Percentiles rank a stretch among this genome's conserved stretches.
Conservation (phyloP, 2,888 invertebrate genomes). For the Amphipyra berbera region DNA sequence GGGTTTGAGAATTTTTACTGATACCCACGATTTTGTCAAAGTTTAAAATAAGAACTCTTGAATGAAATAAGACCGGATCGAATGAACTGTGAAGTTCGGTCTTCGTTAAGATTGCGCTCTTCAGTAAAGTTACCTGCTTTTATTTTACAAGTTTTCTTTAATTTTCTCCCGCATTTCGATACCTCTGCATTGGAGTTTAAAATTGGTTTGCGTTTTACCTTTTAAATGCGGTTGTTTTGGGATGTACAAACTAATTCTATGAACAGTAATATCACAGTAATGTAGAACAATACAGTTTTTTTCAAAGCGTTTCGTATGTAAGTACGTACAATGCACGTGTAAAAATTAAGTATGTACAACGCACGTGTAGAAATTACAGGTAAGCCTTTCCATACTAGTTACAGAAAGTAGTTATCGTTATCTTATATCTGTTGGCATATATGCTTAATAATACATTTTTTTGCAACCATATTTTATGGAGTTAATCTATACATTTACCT, state of each 20-base stretch:
- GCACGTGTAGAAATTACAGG: no score
- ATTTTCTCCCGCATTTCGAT: constrained; percentile 18
- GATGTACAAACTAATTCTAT: not conserved
- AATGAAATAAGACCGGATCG: constrained; percentile 16
- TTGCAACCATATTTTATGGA: no score
- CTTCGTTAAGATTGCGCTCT: constrained; percentile 15
- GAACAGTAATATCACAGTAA: no score
- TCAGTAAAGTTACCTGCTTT: constrained; percentile 21
- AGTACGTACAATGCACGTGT: no score
- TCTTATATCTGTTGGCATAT: no score
- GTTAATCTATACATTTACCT: no score
- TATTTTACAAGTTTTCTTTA: constrained; percentile 34
- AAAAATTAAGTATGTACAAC: no score
- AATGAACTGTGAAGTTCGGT: constrained; percentile 13
- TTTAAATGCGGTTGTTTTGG: not conserved
- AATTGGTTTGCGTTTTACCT: constrained; percentile 20
- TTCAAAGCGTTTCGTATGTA: no score
- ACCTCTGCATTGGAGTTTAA: constrained; percentile 6
- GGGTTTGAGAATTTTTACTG: not conserved
- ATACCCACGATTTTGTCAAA: constrained; percentile 2
- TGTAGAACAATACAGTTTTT: no score
- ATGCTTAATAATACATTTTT: no score
- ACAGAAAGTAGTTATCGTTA: no score
- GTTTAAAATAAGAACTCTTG: constrained; percentile 11
- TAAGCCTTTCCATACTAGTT: no score